phyloP scores from a whole-genome alignment of 1,140 invertebrate species.

The Eufriesea mexicana region DNA sequence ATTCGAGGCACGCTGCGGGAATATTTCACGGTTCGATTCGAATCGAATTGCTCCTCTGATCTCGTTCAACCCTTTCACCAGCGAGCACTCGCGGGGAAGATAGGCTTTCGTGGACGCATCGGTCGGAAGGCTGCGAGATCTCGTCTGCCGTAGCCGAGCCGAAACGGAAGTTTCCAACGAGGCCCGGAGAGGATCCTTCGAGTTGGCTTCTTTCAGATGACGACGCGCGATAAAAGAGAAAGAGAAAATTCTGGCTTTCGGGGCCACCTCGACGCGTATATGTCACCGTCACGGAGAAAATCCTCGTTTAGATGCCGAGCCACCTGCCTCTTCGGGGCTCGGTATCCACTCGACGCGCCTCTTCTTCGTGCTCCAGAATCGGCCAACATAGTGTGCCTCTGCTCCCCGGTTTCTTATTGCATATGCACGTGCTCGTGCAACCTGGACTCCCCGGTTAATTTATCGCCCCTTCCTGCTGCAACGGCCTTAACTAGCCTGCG shows the following conservation, averaged over 20 bases:
- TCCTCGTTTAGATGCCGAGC: slow-evolving; percentile 27
- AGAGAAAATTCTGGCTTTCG: background rate
- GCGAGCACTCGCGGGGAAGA: no score
- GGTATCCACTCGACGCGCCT: slow-evolving; percentile 27
- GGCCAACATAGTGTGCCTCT: background rate
- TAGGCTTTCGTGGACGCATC: background rate
- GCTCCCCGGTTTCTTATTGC: background rate
- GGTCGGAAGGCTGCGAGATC: background rate
- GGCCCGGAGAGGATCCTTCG: slow-evolving; percentile 6
- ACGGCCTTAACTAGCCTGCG: background rate
- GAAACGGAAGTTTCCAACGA: background rate
- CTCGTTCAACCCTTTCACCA: background rate
- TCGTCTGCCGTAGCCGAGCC: background rate
- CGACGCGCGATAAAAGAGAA: background rate
- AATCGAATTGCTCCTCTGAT: background rate
- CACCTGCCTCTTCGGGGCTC: slow-evolving; percentile 6
- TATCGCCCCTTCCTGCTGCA: background rate
- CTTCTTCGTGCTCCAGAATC: slow-evolving; percentile 32
- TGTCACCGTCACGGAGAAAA: background rate
- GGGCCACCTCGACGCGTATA: background rate
- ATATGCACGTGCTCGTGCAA: slow-evolving; percentile 1
- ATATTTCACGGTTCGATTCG: background rate
- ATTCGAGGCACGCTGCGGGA: no score
- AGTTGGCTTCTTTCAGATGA: slow-evolving; percentile 10
- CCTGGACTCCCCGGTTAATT: background rate